Evolutionary conservation across 1,140 invertebrate species (phyloP).

Genomic region (Pentalonia nigronervosa): DNA sequence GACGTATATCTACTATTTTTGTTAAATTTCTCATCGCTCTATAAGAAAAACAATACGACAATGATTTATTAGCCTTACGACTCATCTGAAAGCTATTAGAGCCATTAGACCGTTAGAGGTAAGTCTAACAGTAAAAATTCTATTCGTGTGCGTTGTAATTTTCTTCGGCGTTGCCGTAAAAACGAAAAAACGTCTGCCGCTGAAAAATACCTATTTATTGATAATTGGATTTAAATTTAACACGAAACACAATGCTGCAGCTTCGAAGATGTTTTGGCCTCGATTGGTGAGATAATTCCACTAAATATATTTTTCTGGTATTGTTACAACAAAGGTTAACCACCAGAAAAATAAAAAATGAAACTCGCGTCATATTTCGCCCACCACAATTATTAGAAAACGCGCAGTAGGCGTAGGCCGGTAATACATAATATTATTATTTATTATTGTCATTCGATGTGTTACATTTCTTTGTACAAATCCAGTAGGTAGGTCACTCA

Average conservation of each 20-base stretch:
- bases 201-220: not conserved
- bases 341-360: not conserved
- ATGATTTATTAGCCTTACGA: not conserved
- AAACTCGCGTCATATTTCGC: not conserved
- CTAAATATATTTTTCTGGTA: not conserved
- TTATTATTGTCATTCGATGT: slow-evolving; percentile 6
- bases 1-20: not conserved
- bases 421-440: slow-evolving; percentile 36
- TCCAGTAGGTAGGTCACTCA: not conserved
- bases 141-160: not conserved
- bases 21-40: not conserved
- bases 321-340: not conserved
- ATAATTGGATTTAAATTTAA: not conserved
- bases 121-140: not conserved
- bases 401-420: not conserved
- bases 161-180: not conserved
- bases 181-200: not conserved
- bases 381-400: not conserved
- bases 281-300: not conserved
- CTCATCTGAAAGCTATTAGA: not conserved
- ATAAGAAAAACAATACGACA: not conserved
- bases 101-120: not conserved
- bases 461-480: slow-evolving; percentile 5
- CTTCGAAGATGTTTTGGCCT: not conserved
- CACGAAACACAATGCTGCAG: not conserved